Evolutionary conservation across 2,888 invertebrate genomes (phyloP).

Genomic region (Brassicogethes aeneus): DNA sequence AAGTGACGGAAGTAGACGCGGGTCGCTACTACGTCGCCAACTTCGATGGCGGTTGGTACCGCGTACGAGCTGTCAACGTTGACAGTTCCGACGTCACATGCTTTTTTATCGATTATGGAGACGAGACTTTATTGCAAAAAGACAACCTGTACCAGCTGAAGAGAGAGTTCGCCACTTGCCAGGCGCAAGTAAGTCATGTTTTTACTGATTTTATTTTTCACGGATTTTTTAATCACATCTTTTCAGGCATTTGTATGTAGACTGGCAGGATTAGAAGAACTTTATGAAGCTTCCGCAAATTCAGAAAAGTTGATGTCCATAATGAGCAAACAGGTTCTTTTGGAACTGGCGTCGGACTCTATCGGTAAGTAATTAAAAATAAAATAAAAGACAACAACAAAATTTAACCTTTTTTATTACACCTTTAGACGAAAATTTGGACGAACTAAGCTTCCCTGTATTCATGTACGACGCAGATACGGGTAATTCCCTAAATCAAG

Average conservation of each 20-base stretch:
- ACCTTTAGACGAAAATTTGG: conserved; percentile 11
- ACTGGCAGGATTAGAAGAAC: conserved; percentile 61
- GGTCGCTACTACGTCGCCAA: conserved; percentile 41
- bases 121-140: conserved; percentile 50
- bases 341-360: conserved; percentile 39
- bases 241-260: conserved; percentile 58
- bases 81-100: conserved; percentile 37
- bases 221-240: conserved; percentile 4
- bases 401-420: conserved; percentile 8
- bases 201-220: not conserved
- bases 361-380: conserved; percentile 23
- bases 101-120: conserved; percentile 70
- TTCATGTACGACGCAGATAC: conserved; percentile 31
- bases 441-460: conserved; percentile 27
- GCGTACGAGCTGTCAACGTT: conserved; percentile 39
- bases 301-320: conserved; percentile 40
- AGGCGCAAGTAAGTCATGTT: conserved; percentile 52
- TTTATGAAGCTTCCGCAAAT: conserved; percentile 33
- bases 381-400: conserved; percentile 6
- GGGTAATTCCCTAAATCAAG: conserved; percentile 28
- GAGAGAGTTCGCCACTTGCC: conserved; percentile 53
- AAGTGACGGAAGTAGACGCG: conserved; percentile 22
- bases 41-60: conserved; percentile 40
- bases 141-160: conserved; percentile 52
- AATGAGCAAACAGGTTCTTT: conserved; percentile 43